Evolutionary conservation across 2,113 vertebrate genomes (phyloP).

Genomic region (Ictalurus punctatus): DNA sequence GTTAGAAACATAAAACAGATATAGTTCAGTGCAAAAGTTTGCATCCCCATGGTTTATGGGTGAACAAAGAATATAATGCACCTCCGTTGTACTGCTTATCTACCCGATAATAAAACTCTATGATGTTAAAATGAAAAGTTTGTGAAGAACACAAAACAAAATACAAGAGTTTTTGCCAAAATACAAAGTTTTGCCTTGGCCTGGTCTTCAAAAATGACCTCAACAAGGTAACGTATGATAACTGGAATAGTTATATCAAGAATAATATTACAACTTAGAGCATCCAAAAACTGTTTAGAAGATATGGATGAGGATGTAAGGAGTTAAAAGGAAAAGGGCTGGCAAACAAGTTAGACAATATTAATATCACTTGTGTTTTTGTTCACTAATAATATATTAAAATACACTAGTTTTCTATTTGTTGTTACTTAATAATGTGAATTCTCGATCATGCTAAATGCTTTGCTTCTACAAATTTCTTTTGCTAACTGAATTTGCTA

Average conservation of each 20-base stretch:
- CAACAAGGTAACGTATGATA: not conserved
- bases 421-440: not conserved
- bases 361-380: not conserved
- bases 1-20: not conserved
- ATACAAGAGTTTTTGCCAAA: not conserved
- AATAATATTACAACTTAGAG: not conserved
- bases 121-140: not conserved
- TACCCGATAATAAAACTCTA: not conserved
- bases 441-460: too few species aligned
- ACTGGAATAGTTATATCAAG: not conserved
- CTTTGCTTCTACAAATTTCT: not conserved
- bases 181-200: not conserved
- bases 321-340: not conserved
- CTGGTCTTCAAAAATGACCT: not conserved
- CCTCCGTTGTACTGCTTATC: not conserved
- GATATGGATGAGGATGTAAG: not conserved
- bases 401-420: not conserved
- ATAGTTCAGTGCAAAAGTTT: not conserved
- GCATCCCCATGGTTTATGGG: not conserved
- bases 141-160: not conserved
- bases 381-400: not conserved
- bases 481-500: not conserved
- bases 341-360: not conserved
- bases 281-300: not conserved
- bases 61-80: not conserved